These are phyloP conservation scores for Coracopsis vasa DNA, from an alignment of 2,113 vertebrate species.

Conservation along the genomic window DNA sequence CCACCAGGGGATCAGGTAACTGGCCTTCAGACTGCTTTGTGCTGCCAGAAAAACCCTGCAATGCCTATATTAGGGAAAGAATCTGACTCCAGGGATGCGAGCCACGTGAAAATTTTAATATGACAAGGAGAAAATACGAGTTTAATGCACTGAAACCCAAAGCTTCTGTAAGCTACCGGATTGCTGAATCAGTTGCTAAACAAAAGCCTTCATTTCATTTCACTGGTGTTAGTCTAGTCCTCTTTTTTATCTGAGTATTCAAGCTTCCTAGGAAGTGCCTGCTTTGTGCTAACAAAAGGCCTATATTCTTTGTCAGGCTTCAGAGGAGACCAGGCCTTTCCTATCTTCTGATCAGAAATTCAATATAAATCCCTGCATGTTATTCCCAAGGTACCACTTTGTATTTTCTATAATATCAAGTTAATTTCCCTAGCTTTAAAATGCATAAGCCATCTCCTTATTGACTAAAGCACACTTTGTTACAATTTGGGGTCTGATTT, in stretches of 20 bases:
- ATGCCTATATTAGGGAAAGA: conserved; percentile 48
- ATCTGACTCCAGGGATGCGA: background rate
- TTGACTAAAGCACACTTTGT: background rate
- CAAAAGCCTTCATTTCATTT: conserved; percentile 36
- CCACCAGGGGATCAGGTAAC: conserved; percentile 11
- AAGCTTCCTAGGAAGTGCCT: background rate
- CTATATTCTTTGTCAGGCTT: background rate
- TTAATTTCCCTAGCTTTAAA: conserved; percentile 10
- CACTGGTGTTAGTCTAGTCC: background rate
- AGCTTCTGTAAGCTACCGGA: conserved; percentile 5
- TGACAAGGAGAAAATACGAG: conserved; percentile 51
- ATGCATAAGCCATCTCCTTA: background rate
- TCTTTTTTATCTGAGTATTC: background rate
- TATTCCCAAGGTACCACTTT: background rate
- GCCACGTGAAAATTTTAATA: conserved; percentile 19
- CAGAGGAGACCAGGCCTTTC: conserved; percentile 2
- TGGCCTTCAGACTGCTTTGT: conserved; percentile 9
- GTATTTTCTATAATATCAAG: background rate
- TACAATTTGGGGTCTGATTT: background rate
- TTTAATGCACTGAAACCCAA: conserved; percentile 41
- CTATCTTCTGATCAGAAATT: conserved; percentile 19
- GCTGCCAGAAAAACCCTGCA: conserved; percentile 32
- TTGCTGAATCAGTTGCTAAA: conserved; percentile 28
- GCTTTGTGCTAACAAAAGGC: background rate
- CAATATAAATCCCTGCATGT: conserved; percentile 11